phyloP scores from a whole-genome alignment of 1,140 invertebrate genomes.

The Trachymyrmex septentrionalis region DNA sequence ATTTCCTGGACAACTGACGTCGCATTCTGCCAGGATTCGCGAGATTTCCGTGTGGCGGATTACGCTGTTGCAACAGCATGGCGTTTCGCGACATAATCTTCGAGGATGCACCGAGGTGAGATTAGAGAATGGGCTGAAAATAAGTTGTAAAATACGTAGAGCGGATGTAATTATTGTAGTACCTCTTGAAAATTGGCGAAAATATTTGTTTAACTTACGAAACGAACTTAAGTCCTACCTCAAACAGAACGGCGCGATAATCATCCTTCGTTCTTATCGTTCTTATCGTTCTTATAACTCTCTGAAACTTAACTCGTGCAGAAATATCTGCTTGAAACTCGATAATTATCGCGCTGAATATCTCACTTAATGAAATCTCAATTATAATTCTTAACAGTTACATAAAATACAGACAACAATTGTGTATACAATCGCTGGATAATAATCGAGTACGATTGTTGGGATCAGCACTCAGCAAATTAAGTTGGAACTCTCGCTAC shows the following conservation, averaged over 20 bases:
- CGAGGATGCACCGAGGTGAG: neutral
- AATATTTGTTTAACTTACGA: neutral
- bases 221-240: neutral
- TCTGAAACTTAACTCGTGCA: neutral
- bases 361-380: neutral
- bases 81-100: slow-evolving; percentile 41
- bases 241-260: neutral
- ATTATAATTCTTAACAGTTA: neutral
- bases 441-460: neutral
- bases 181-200: neutral
- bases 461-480: neutral
- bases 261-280: too few relatives aligned
- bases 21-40: slow-evolving; percentile 30
- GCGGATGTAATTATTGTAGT: neutral
- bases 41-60: slow-evolving; percentile 41
- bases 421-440: too few relatives aligned
- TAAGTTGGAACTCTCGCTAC: neutral
- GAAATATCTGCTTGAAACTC: neutral
- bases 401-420: neutral
- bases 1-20: slow-evolving; percentile 33
- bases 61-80: neutral
- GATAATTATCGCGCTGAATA: neutral
- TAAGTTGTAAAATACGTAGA: neutral
- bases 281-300: neutral
- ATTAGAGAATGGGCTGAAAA: slow-evolving; percentile 18